These are phyloP conservation scores for Oplegnathus fasciatus DNA, from an alignment of 2,113 vertebrate species.

Conservation along the genomic window DNA sequence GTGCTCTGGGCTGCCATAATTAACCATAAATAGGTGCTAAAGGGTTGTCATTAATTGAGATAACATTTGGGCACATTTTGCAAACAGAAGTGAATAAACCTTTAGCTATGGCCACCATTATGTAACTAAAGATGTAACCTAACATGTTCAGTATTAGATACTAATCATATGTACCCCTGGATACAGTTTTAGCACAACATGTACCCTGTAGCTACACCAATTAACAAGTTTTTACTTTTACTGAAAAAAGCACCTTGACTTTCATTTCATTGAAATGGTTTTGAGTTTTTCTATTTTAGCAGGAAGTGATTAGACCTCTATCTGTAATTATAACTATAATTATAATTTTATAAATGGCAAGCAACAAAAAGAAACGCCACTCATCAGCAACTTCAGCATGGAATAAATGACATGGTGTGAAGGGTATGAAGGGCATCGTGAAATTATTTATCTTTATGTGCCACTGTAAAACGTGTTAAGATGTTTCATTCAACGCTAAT, in stretches of 20 bases:
- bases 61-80: background rate
- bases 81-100: background rate
- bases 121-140: background rate
- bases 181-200: background rate
- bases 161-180: background rate
- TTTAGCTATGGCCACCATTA: background rate
- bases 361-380: background rate
- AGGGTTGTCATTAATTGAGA: background rate
- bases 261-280: background rate
- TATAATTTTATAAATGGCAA: background rate
- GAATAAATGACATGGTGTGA: background rate
- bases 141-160: background rate
- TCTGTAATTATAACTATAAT: background rate
- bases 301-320: background rate
- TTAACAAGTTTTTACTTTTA: background rate
- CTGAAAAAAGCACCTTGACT: background rate
- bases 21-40: background rate
- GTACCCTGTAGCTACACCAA: background rate
- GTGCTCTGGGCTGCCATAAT: background rate
- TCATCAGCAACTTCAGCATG: constrained; percentile 5
- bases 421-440: too few relatives aligned
- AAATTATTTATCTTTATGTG: background rate
- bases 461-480: constrained; percentile 2
- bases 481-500: background rate
- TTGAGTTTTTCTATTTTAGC: background rate